These are phyloP conservation scores for Channallabes apus DNA, from an alignment of 2,797 vertebrate species.

Conservation along the genomic window DNA sequence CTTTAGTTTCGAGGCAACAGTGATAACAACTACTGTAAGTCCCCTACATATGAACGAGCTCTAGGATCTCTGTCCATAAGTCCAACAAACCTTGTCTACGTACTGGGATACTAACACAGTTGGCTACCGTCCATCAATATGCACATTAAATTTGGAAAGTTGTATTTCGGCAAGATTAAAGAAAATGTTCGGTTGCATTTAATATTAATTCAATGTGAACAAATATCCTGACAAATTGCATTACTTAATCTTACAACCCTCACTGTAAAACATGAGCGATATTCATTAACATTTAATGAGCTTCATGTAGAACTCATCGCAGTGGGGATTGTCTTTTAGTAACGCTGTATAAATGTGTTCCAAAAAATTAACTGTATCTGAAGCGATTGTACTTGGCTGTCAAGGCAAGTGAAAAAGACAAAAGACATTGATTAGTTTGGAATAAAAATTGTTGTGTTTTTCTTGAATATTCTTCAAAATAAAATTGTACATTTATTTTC, in stretches of 20 bases:
- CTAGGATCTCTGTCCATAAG: too few species aligned
- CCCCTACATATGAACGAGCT: too few species aligned
- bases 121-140: too few species aligned
- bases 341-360: conserved; percentile 31
- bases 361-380: conserved; percentile 35
- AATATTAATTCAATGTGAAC: background rate
- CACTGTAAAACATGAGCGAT: conserved; percentile 45
- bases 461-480: conserved; percentile 59
- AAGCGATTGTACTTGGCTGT: conserved; percentile 12
- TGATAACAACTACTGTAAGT: too few species aligned
- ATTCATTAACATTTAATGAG: conserved; percentile 48
- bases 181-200: background rate
- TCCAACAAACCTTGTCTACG: too few species aligned
- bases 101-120: too few species aligned
- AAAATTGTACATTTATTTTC: background rate
- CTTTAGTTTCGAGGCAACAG: too few species aligned
- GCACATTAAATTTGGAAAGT: background rate
- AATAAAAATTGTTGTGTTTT: conserved; percentile 1
- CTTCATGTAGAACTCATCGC: conserved; percentile 42
- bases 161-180: background rate
- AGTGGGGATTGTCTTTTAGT: conserved; percentile 33
- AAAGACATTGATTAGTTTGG: conserved; percentile 56
- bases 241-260: conserved; percentile 40
- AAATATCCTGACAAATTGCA: conserved; percentile 36
- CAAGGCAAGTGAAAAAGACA: background rate